A percentile compares a stretch with the other conserved stretches of the same genome.
These are phyloP conservation scores for Australoheros facetus DNA, from an alignment of 2,797 vertebrate species.

Conservation along the genomic window DNA sequence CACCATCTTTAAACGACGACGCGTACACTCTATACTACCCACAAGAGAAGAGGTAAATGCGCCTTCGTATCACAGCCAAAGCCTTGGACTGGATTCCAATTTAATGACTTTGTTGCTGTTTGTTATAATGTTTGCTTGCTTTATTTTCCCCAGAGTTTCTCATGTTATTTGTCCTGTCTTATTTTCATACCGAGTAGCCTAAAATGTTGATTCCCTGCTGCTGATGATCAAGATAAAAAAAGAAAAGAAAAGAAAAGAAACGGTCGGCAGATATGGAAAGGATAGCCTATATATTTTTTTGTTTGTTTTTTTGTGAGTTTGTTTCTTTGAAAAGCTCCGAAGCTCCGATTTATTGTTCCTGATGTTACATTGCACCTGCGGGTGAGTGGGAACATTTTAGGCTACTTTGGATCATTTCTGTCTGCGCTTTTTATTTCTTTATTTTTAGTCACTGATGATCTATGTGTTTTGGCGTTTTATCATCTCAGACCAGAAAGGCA, in stretches of 20 bases:
- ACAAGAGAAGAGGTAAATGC: slow-evolving; percentile 87
- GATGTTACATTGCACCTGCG: slow-evolving; percentile 23
- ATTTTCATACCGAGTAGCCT: slow-evolving; percentile 68
- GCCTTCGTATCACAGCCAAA: background rate
- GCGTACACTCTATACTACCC: slow-evolving; percentile 89
- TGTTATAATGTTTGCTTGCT: slow-evolving; percentile 73
- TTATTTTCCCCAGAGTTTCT: slow-evolving; percentile 67
- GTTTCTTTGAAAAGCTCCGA: background rate
- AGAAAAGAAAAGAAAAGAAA: background rate
- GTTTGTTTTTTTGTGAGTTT: background rate
- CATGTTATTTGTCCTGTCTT: slow-evolving; percentile 73
- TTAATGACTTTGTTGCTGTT: slow-evolving; percentile 58
- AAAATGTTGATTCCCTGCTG: slow-evolving; percentile 50
- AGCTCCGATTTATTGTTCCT: slow-evolving; percentile 17
- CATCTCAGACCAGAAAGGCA: slow-evolving; percentile 87
- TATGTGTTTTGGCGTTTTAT: slow-evolving; percentile 84
- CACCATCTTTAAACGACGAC: slow-evolving; percentile 87
- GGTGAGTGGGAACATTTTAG: slow-evolving; percentile 67
- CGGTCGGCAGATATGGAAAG: background rate
- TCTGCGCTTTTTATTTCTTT: slow-evolving; percentile 66
- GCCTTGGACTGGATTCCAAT: slow-evolving; percentile 23
- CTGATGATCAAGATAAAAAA: background rate
- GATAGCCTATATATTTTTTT: background rate
- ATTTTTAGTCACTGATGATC: slow-evolving; percentile 73
- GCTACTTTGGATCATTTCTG: slow-evolving; percentile 74